Percentiles rank a stretch among this genome's conserved stretches.
phyloP scores from a whole-genome alignment of 2,113 vertebrate genomes.

The Syngnathus scovelli region DNA sequence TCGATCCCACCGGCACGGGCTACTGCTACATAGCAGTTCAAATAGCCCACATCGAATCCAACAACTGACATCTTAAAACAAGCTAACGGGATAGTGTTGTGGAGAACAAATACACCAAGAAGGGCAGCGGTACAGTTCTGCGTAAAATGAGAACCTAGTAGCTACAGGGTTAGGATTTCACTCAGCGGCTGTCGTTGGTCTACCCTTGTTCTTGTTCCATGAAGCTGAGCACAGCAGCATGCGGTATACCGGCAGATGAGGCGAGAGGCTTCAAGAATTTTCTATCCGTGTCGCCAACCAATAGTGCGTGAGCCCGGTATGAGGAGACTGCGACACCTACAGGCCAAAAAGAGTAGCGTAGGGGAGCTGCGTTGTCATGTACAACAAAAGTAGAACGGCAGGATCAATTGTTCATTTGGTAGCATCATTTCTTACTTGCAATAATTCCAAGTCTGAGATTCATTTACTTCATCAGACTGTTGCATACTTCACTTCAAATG shows the following conservation, averaged over 20 bases:
- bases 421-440: too few relatives aligned
- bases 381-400: too few relatives aligned
- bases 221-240: slow-evolving; percentile 53
- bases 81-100: slow-evolving; percentile 5
- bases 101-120: slow-evolving; percentile 7
- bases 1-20: slow-evolving; percentile 94
- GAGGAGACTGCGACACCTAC: slow-evolving; percentile 11
- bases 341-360: background rate
- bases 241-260: slow-evolving; percentile 52
- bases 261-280: slow-evolving; percentile 56
- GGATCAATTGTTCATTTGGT: too few relatives aligned
- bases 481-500: too few relatives aligned
- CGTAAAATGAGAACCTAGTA: slow-evolving; percentile 1
- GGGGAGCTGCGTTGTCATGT: background rate
- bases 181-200: slow-evolving; percentile 38
- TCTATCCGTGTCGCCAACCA: slow-evolving; percentile 43
- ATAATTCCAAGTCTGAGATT: too few relatives aligned
- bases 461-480: too few relatives aligned
- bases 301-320: slow-evolving; percentile 30
- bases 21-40: slow-evolving; percentile 95
- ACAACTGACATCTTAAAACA: slow-evolving; percentile 85
- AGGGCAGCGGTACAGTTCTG: slow-evolving; percentile 14
- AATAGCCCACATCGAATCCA: slow-evolving; percentile 89
- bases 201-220: slow-evolving; percentile 63
- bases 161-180: slow-evolving; percentile 23